Evolutionary conservation across 2,888 invertebrate species (phyloP).

Genomic region (Carterocephalus palaemon): DNA sequence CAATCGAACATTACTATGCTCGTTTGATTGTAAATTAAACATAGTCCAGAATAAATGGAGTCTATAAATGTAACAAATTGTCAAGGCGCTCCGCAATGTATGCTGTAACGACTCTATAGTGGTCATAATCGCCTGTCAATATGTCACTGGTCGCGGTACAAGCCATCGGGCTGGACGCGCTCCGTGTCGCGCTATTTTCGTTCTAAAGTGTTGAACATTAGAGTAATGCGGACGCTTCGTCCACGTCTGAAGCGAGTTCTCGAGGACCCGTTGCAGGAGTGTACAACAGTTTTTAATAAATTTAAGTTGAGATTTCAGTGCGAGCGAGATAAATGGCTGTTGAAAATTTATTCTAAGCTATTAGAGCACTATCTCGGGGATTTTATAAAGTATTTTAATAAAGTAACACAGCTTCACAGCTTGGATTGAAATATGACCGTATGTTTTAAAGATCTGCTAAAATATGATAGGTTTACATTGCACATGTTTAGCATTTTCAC

Average conservation of each 20-base stretch:
- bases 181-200: slow-evolving; percentile 53
- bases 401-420: slow-evolving; percentile 2
- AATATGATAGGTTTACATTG: too few relatives aligned
- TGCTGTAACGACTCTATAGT: slow-evolving; percentile 41
- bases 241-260: slow-evolving; percentile 59
- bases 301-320: slow-evolving; percentile 19
- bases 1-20: too few relatives aligned
- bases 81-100: slow-evolving; percentile 38
- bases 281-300: slow-evolving; percentile 37
- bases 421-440: background rate
- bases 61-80: slow-evolving; percentile 53
- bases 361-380: background rate
- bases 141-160: slow-evolving; percentile 48
- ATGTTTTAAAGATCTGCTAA: too few relatives aligned
- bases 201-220: slow-evolving; percentile 62
- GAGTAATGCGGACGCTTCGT: slow-evolving; percentile 60
- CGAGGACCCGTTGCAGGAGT: slow-evolving; percentile 42
- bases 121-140: slow-evolving; percentile 62
- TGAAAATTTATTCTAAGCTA: slow-evolving; percentile 15
- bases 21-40: slow-evolving; percentile 23
- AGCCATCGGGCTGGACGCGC: slow-evolving; percentile 50
- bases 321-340: slow-evolving; percentile 11
- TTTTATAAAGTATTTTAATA: slow-evolving; percentile 4
- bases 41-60: slow-evolving; percentile 40
- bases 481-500: too few relatives aligned